Evolutionary conservation across 2,797 vertebrate species (phyloP).

Genomic region (Limosa lapponica): DNA sequence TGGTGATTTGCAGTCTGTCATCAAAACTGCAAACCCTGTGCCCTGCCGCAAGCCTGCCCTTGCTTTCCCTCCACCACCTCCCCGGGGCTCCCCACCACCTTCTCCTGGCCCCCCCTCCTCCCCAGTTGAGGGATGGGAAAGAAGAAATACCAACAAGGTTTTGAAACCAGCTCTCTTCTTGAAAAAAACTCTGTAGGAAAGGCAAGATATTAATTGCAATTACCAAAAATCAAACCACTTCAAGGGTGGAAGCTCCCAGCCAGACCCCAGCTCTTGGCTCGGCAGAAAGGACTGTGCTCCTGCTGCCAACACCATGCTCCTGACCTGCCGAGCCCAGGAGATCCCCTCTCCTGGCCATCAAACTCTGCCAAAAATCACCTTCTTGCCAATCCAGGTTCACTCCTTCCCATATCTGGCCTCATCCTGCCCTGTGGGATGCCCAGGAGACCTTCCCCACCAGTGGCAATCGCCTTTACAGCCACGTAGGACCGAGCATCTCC

Average conservation of each 20-base stretch:
- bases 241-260: background rate
- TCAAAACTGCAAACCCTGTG: background rate
- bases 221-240: background rate
- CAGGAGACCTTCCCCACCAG: fast-evolving
- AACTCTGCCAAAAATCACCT: background rate
- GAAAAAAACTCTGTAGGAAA: background rate
- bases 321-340: fast-evolving
- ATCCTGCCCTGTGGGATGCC: background rate
- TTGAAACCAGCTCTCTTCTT: background rate
- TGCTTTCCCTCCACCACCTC: background rate
- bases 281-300: fast-evolving
- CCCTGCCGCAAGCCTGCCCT: background rate
- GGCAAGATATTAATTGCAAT: background rate
- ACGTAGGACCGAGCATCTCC: fast-evolving
- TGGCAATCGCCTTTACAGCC: background rate
- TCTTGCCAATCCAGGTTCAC: background rate
- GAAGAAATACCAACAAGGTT: background rate
- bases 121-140: background rate
- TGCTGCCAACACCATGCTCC: background rate
- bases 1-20: background rate
- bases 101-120: background rate
- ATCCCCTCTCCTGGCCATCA: background rate
- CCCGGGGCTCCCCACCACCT: fast-evolving
- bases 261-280: background rate
- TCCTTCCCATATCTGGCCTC: fast-evolving